phyloP scores from a whole-genome alignment of 2,797 vertebrate species.

The Muraenolepis orangiensis region DNA sequence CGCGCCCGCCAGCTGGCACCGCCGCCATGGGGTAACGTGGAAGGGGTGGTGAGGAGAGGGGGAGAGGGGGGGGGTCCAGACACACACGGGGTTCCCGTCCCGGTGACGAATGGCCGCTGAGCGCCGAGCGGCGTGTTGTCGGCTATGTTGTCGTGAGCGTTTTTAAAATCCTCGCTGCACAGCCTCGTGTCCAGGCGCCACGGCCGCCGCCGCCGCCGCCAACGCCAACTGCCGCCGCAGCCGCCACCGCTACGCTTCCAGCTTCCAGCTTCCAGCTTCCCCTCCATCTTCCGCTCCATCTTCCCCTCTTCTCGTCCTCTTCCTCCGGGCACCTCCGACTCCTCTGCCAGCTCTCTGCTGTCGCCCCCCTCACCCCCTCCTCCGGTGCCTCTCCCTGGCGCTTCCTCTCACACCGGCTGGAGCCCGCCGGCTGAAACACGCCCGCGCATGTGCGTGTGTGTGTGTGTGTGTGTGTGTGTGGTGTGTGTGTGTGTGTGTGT shows the following conservation, averaged over 20 bases:
- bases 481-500: too few species aligned
- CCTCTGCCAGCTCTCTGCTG: slow-evolving; percentile 35
- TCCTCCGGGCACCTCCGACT: slow-evolving; percentile 48
- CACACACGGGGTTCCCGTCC: slow-evolving; percentile 24
- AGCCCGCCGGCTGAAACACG: slow-evolving; percentile 33
- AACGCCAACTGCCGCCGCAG: too few species aligned
- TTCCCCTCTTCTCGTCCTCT: slow-evolving; percentile 38
- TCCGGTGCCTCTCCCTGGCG: slow-evolving; percentile 34
- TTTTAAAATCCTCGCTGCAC: slow-evolving; percentile 23
- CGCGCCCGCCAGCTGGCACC: slow-evolving; percentile 52
- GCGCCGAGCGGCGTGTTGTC: too few species aligned
- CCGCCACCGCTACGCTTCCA: slow-evolving; percentile 16
- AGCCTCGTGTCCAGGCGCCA: slow-evolving; percentile 26
- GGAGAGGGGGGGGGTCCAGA: slow-evolving; percentile 29
- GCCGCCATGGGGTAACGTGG: slow-evolving; percentile 32
- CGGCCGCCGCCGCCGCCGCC: slow-evolving; percentile 32
- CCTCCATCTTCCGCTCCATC: slow-evolving; percentile 36
- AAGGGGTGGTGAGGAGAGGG: slow-evolving; percentile 28
- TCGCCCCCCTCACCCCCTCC: slow-evolving; percentile 21
- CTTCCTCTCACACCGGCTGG: slow-evolving; percentile 25
- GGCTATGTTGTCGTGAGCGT: not conserved
- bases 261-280: slow-evolving; percentile 33
- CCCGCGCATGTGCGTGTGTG: slow-evolving; percentile 41
- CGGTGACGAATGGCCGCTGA: slow-evolving; percentile 22
- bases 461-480: too few species aligned